Percentiles rank a stretch among this genome's conserved stretches.
These are phyloP conservation scores for Arenaria interpres DNA, from an alignment of 2,113 vertebrate genomes.

Conservation along the genomic window DNA sequence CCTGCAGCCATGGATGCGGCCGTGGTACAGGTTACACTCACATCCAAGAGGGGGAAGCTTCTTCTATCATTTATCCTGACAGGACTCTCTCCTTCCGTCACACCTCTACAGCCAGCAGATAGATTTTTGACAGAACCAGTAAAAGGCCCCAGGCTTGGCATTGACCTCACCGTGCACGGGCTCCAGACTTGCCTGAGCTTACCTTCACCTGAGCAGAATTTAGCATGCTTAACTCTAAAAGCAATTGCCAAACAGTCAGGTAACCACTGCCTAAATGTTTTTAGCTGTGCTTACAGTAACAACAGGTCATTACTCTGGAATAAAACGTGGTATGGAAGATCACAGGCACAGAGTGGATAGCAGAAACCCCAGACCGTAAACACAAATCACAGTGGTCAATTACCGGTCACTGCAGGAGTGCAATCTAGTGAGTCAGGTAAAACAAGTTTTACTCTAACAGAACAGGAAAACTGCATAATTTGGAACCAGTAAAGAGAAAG, in stretches of 20 bases:
- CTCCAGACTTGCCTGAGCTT: not conserved
- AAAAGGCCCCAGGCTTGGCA: not conserved
- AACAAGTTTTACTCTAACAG: not conserved
- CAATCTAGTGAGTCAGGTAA: not conserved
- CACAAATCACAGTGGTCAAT: not conserved
- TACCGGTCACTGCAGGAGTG: not conserved
- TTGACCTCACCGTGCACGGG: not conserved
- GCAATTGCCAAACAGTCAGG: not conserved
- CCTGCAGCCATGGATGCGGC: accelerated
- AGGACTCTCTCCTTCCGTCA: not conserved
- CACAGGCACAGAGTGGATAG: not conserved
- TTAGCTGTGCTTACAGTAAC: not conserved
- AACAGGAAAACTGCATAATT: not conserved
- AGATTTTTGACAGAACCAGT: not conserved
- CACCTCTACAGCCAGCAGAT: not conserved
- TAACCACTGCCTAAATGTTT: not conserved
- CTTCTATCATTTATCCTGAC: not conserved
- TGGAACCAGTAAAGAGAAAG: not conserved
- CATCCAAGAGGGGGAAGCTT: not conserved
- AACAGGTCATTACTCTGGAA: not conserved
- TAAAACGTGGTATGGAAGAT: not conserved
- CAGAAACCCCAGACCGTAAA: not conserved
- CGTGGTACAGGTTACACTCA: not conserved
- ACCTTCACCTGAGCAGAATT: not conserved
- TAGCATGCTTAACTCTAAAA: not conserved